Evolutionary conservation across 2,888 invertebrate genomes (phyloP), one percentile per base, ranked within the genome.

Genomic region (Rhorus exstirpatorius): DNA sequence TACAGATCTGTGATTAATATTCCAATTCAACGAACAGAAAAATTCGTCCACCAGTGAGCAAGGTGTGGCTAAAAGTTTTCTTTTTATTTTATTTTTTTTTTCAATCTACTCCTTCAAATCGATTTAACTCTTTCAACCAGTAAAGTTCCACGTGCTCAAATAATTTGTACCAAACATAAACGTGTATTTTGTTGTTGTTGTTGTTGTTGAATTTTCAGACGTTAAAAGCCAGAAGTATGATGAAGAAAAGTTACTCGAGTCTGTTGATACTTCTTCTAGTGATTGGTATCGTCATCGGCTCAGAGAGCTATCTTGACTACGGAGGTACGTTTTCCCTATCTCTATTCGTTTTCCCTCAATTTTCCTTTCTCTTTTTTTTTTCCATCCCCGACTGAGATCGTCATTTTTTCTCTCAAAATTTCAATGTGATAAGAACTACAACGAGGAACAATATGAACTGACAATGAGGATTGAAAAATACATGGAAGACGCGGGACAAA

Each of bases 251-350:
- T 14, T 85, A 76, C 55, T 53, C 83, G 19, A 86, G 83, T 72
- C 78, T 84, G 4, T 63, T 86, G 8, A 26, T 90, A 14, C 71
- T 91, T 17, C 44, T 88, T 60, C 58, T 87, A 53, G 19, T 86
- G n/a, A 19, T 89, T 12, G 88, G 88, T 19, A 63, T 85, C 7
- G 86, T 83, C 1, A 17, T 85, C 4, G 89, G 83, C 0, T 38
- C 84, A 8, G 91, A 91, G 75, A 89, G 86, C 70, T 91, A 90
- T 75, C 80, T 87, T 83, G 91, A 91, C 81, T 91, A 91, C 31
- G 87, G 83, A 81, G 90, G 90, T 90, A 75, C 74, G 86, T 84
- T 7, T 63, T 46, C 14, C 31, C 17, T 44, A 53, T 46, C 17
- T 35, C 1, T 4, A 7, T 31, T 12, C 14, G n/a, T n/a, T n/a